Evolutionary conservation across 2,797 vertebrate genomes (phyloP).

Genomic region (Australoheros facetus): DNA sequence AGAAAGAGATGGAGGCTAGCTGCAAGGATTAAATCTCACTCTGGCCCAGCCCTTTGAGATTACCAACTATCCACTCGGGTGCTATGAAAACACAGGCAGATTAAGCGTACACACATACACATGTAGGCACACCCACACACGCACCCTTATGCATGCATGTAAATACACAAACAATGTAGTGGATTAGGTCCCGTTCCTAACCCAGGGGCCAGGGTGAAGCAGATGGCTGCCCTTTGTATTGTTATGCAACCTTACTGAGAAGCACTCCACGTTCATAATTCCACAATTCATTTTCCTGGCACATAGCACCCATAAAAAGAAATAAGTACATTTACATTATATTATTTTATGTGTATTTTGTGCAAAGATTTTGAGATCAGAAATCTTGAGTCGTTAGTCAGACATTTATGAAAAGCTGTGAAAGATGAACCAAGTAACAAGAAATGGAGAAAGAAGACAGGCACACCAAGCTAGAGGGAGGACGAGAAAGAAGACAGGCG

Average conservation of each 20-base stretch:
- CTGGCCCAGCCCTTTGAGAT: slow-evolving; percentile 56
- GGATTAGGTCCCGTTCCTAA: slow-evolving; percentile 71
- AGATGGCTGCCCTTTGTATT: slow-evolving; percentile 76
- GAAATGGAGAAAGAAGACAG: slow-evolving; percentile 28
- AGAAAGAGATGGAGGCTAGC: slow-evolving; percentile 46
- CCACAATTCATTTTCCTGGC: background rate
- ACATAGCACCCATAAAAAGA: background rate
- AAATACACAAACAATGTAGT: slow-evolving; percentile 57
- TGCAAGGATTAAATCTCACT: slow-evolving; percentile 71
- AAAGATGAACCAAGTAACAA: background rate
- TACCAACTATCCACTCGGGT: slow-evolving; percentile 66
- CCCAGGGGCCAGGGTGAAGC: slow-evolving; percentile 62
- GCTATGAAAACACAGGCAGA: slow-evolving; percentile 65
- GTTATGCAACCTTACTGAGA: slow-evolving; percentile 70
- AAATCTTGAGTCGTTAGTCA: background rate
- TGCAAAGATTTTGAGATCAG: background rate
- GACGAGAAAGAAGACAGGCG: slow-evolving; percentile 32
- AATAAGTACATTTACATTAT: background rate
- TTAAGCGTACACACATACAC: slow-evolving; percentile 43
- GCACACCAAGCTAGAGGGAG: slow-evolving; percentile 35
- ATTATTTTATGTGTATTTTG: background rate
- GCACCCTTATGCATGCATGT: slow-evolving; percentile 11
- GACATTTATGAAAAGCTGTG: background rate
- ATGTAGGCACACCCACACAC: slow-evolving; percentile 11
- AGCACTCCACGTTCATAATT: slow-evolving; percentile 39